A percentile compares a stretch with the other conserved stretches of the same genome.
Evolutionary conservation across 2,113 vertebrate species (phyloP).

Genomic region (Sander vitreus): DNA sequence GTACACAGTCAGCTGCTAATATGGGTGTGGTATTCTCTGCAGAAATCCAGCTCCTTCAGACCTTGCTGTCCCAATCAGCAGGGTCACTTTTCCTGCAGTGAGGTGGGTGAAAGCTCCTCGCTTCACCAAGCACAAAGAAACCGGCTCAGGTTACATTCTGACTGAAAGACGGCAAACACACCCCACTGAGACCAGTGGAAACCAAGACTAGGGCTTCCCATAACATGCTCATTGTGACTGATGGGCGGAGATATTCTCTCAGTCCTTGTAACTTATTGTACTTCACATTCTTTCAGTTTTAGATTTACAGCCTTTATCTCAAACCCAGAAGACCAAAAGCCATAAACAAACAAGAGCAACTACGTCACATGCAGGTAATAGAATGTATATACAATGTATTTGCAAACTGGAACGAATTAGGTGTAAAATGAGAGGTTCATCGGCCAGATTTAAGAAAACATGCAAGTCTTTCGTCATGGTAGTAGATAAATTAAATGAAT

Average conservation of each 20-base stretch:
- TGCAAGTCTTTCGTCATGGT: too few species aligned
- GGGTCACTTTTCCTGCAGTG: background rate
- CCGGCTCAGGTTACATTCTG: conserved; percentile 29
- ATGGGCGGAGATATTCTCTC: background rate
- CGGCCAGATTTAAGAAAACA: too few species aligned
- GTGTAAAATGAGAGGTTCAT: too few species aligned
- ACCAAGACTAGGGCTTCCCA: background rate
- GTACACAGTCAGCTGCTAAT: background rate
- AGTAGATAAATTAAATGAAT: too few species aligned
- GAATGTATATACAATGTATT: too few species aligned
- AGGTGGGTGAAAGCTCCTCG: background rate
- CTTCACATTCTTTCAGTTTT: background rate
- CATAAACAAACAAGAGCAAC: too few species aligned
- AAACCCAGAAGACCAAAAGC: too few species aligned
- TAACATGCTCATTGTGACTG: background rate
- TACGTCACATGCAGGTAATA: too few species aligned
- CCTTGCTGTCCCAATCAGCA: background rate
- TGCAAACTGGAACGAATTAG: too few species aligned
- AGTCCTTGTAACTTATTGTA: too few species aligned
- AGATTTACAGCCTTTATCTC: background rate
- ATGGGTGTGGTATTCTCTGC: background rate
- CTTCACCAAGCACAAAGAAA: conserved; percentile 22
- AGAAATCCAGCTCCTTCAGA: background rate
- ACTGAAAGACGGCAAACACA: conserved; percentile 13
- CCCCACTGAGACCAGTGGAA: background rate